Conservation (phyloP, 2,888 invertebrate genomes). For the Glaucopsyche alexis region DNA sequence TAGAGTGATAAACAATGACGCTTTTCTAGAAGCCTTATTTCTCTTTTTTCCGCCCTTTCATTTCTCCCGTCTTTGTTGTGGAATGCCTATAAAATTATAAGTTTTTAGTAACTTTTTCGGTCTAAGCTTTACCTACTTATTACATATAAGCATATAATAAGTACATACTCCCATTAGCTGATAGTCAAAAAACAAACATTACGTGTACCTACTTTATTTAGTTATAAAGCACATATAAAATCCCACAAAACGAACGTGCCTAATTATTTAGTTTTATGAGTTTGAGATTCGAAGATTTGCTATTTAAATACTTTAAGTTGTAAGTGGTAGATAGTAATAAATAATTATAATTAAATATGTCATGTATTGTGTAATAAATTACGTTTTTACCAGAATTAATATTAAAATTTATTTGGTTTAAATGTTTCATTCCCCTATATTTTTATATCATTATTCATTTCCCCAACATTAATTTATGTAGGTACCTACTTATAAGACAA, state of each 20-base stretch:
- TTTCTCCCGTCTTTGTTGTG: neutral
- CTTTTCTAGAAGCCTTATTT: constrained; percentile 11
- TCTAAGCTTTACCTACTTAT: no score
- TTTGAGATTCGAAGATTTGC: constrained; percentile 25
- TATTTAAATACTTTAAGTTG: neutral
- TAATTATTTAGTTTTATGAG: constrained; percentile 12
- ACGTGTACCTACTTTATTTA: neutral
- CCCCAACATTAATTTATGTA: no score
- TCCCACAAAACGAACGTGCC: constrained; percentile 4
- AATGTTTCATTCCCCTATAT: neutral
- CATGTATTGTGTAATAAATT: neutral
- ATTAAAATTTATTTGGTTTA: neutral
- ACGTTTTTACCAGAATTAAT: neutral
- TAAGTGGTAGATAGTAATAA: neutral
- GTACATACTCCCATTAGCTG: no score
- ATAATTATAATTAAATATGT: neutral
- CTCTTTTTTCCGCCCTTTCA: neutral
- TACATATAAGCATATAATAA: no score
- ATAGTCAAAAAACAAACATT: no score
- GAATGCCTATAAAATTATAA: no score
- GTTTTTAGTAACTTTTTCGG: no score
- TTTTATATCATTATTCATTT: no score
- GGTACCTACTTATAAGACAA: no score
- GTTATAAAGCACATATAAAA: neutral
- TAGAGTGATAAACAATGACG: neutral